Base-by-base conservation (phyloP, 2,797 vertebrate genomes). In the Melanotaenia nigrans region DNA sequence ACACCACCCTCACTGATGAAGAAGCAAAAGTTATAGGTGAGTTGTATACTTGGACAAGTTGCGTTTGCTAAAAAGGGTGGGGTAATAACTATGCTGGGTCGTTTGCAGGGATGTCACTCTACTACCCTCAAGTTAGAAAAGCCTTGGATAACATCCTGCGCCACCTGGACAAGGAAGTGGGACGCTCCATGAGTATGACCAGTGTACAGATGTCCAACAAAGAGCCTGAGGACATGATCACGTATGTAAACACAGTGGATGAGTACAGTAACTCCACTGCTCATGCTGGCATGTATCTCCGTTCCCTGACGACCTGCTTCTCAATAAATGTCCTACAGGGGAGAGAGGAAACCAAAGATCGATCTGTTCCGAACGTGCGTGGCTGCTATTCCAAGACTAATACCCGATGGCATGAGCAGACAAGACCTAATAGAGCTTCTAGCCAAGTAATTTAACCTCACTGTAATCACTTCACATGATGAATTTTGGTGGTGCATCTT, bases 161-260 rank as follows among this genome's bases (percentile, higher is more conserved):
- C 62, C 97, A 99, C 87, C 91, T 99, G 85, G 98, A 99, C 94
- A 99, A 99, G 93, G 98, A 99, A 85, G 98, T 99, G 84, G 98
- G 98, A 36, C 96, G 98, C 72, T 97, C 97, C 5, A 99, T 99
- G 98, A 99, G 97, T 85, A 98, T 99, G 97, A 99, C 98, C 18
- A 99, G 92, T 12, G 96, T 99, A 55, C 98, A 99, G 92, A 98
- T 99, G 97, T 99, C 97, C 69, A 99, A 99, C 83, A 99, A 99
- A 86, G 98, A 99, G 79, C 98, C 98, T 0, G 98, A 99, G 92
- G 98, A 99, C 82, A 98, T 99, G 98, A 98, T 99, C 79, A 99
- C 98, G 98, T 99, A 92, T 12, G 97, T 94, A 90, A 40, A 57
- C 40, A 9, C 36, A 53, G 7, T 36, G 12, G 14, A 61, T 68